These are phyloP conservation scores for Diprion similis DNA, from an alignment of 1,140 invertebrate genomes.

Conservation along the genomic window DNA sequence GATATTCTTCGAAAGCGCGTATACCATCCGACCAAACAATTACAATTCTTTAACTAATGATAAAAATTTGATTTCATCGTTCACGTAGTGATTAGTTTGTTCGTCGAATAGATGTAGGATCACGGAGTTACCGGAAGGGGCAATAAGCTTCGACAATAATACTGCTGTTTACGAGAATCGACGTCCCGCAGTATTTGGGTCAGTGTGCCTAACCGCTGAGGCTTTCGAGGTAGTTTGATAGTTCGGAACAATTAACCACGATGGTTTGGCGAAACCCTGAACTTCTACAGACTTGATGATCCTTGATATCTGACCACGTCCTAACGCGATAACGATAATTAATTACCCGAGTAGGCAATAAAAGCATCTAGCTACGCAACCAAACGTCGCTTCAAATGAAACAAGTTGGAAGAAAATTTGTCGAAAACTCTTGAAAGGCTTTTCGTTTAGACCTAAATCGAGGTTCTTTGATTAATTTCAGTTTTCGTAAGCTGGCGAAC, in stretches of 20 bases:
- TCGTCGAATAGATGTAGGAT: too few species aligned
- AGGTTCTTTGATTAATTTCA: neutral
- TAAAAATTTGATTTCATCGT: too few species aligned
- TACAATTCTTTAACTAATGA: too few species aligned
- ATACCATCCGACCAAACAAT: too few species aligned
- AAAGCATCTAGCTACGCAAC: too few species aligned
- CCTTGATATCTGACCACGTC: neutral
- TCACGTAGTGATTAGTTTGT: too few species aligned
- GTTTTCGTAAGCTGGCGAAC: neutral
- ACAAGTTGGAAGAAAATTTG: neutral
- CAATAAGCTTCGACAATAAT: too few species aligned
- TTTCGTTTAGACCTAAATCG: neutral
- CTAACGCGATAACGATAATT: neutral
- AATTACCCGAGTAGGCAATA: too few species aligned
- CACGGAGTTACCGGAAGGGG: too few species aligned
- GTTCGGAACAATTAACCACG: neutral
- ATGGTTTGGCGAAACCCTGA: neutral
- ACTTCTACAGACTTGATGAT: neutral
- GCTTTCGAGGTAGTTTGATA: neutral
- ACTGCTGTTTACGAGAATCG: too few species aligned
- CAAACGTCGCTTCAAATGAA: neutral
- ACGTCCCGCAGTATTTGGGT: neutral
- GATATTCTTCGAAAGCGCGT: too few species aligned
- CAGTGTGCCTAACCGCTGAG: neutral
- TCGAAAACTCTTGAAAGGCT: neutral